A percentile compares a stretch with the other conserved stretches of the same genome.
phyloP scores from a whole-genome alignment of 2,797 vertebrate genomes.

The Sebastes itinus region DNA sequence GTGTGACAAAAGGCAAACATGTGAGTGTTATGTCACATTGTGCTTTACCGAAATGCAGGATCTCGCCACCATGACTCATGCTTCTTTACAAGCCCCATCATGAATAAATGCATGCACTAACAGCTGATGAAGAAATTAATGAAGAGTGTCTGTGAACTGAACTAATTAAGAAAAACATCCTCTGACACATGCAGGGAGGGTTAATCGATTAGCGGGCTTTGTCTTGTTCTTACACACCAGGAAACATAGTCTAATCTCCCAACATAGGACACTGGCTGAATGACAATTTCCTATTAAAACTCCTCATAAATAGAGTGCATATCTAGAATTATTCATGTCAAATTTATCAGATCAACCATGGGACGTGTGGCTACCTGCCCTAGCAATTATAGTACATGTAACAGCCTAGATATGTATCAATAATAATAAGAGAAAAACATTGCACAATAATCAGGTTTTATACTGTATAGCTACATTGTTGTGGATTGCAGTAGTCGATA shows the following conservation, averaged over 20 bases:
- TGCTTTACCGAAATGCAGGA: slow-evolving; percentile 37
- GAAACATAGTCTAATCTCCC: slow-evolving; percentile 45
- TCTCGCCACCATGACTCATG: slow-evolving; percentile 62
- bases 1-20: slow-evolving; percentile 56
- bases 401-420: slow-evolving; percentile 7
- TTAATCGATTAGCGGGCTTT: slow-evolving; percentile 65
- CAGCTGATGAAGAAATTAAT: slow-evolving; percentile 69
- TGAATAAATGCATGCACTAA: slow-evolving; percentile 65
- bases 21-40: slow-evolving; percentile 66
- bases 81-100: slow-evolving; percentile 47
- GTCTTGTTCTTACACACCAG: slow-evolving; percentile 61
- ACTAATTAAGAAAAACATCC: slow-evolving; percentile 73
- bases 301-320: slow-evolving; percentile 43
- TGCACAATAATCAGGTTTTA: neutral
- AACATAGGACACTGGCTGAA: slow-evolving; percentile 47
- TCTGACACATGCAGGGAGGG: slow-evolving; percentile 57
- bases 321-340: slow-evolving; percentile 48
- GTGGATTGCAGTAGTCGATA: neutral
- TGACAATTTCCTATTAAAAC: slow-evolving; percentile 59
- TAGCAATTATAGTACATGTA: neutral
- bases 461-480: neutral
- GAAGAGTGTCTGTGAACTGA: slow-evolving; percentile 58
- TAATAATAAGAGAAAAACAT: neutral
- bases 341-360: slow-evolving; percentile 39
- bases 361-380: neutral